phyloP scores from a whole-genome alignment of 2,797 vertebrate genomes.

The Crenuchus spilurus region DNA sequence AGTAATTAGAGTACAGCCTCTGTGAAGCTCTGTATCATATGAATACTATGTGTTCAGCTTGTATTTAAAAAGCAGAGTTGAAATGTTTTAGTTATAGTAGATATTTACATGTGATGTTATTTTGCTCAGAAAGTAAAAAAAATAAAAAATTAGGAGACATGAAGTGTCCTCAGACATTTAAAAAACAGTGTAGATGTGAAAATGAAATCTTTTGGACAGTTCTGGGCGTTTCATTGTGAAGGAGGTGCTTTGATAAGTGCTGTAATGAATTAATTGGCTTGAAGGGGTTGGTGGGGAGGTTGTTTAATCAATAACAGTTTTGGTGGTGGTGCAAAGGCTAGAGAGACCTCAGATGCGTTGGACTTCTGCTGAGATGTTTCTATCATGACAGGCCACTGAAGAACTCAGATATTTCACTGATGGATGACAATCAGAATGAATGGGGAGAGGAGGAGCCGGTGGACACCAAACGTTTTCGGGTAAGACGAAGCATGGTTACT shows the following conservation, averaged over 20 bases:
- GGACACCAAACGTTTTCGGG: constrained; percentile 92
- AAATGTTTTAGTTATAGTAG: too few species aligned
- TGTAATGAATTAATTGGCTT: constrained; percentile 68
- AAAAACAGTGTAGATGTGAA: not conserved
- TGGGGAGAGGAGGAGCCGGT: constrained; percentile 91
- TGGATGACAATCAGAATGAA: constrained; percentile 95
- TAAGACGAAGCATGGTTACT: constrained; percentile 65
- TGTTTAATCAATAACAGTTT: constrained; percentile 65
- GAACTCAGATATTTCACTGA: constrained; percentile 90
- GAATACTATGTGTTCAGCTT: too few species aligned
- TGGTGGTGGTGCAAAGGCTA: constrained; percentile 42
- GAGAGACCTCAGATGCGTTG: constrained; percentile 35
- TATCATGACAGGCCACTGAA: constrained; percentile 87
- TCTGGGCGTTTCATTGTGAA: not conserved
- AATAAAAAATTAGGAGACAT: not conserved
- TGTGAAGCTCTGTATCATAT: too few species aligned
- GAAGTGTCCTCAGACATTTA: not conserved
- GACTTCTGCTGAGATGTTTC: constrained; percentile 60
- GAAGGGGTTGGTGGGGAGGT: constrained; percentile 55
- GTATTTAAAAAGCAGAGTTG: too few species aligned
- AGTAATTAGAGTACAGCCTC: too few species aligned
- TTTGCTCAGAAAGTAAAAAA: not conserved
- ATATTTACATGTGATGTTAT: not conserved
- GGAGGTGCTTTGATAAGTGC: constrained; percentile 51
- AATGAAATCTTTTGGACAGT: not conserved